phyloP scores from a whole-genome alignment of 2,113 vertebrate genomes.

The Anser cygnoides region DNA sequence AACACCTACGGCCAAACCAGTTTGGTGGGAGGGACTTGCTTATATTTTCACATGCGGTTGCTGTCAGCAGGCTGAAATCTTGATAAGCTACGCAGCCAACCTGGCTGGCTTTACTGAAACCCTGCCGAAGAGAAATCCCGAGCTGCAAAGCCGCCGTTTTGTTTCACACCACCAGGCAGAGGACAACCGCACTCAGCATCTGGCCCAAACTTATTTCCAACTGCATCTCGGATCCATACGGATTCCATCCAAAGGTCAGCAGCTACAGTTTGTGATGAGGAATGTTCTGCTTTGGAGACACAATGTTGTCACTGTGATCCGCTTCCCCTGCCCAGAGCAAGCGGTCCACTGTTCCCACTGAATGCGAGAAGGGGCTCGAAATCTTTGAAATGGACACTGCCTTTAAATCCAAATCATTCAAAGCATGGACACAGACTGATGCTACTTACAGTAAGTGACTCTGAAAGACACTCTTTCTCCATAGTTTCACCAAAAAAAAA shows the following conservation, averaged over 20 bases:
- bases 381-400: neutral
- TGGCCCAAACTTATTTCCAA: neutral
- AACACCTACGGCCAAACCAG: slow-evolving; percentile 42
- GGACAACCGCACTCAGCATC: neutral
- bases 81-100: slow-evolving; percentile 11
- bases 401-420: neutral
- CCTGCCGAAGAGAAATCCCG: neutral
- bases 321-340: neutral
- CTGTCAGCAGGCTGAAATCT: slow-evolving; percentile 43
- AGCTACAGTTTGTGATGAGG: neutral
- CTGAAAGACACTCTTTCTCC: neutral
- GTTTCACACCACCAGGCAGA: neutral
- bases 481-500: neutral
- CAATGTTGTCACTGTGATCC: slow-evolving; percentile 20
- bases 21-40: slow-evolving; percentile 26
- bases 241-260: slow-evolving; percentile 39
- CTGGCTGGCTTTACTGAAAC: slow-evolving; percentile 41
- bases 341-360: neutral
- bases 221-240: neutral
- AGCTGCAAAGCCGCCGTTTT: slow-evolving; percentile 13
- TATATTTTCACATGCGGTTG: slow-evolving; percentile 45
- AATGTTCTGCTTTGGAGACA: slow-evolving; percentile 28
- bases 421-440: neutral
- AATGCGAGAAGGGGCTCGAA: neutral
- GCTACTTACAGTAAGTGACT: neutral